Conservation (phyloP, 2,888 invertebrate genomes). For the Resseliella maxima region DNA sequence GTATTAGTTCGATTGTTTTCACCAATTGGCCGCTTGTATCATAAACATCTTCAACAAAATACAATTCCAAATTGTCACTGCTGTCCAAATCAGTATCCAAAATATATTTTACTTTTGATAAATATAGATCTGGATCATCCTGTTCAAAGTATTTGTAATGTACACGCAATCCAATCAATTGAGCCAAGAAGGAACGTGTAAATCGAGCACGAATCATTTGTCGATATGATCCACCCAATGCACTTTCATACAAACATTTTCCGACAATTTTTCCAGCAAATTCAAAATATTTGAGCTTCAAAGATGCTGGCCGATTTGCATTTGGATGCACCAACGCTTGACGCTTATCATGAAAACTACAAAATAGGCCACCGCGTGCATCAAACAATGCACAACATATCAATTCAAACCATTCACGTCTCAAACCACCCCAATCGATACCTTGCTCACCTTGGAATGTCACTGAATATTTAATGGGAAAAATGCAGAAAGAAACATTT, state of each 20-base stretch:
- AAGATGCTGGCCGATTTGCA: slow-evolving; percentile 77
- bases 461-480: slow-evolving; percentile 69
- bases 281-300: slow-evolving; percentile 90
- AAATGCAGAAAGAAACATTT: background rate
- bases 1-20: slow-evolving; percentile 84
- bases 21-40: slow-evolving; percentile 79
- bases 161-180: slow-evolving; percentile 86
- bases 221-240: slow-evolving; percentile 87
- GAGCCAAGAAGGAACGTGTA: slow-evolving; percentile 91
- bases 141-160: slow-evolving; percentile 82
- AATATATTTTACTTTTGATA: slow-evolving; percentile 93
- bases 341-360: slow-evolving; percentile 85
- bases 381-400: slow-evolving; percentile 90
- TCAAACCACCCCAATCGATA: slow-evolving; percentile 93
- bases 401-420: slow-evolving; percentile 94
- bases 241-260: slow-evolving; percentile 94
- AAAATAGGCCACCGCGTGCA: slow-evolving; percentile 83
- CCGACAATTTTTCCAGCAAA: slow-evolving; percentile 94
- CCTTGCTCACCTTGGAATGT: slow-evolving; percentile 95
- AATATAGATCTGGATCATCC: slow-evolving; percentile 93
- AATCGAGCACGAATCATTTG: slow-evolving; percentile 92
- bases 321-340: slow-evolving; percentile 93
- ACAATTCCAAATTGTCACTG: slow-evolving; percentile 81
- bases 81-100: slow-evolving; percentile 88
- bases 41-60: slow-evolving; percentile 91